phyloP scores from a whole-genome alignment of 2,113 vertebrate species.

The Pseudopipra pipra region DNA sequence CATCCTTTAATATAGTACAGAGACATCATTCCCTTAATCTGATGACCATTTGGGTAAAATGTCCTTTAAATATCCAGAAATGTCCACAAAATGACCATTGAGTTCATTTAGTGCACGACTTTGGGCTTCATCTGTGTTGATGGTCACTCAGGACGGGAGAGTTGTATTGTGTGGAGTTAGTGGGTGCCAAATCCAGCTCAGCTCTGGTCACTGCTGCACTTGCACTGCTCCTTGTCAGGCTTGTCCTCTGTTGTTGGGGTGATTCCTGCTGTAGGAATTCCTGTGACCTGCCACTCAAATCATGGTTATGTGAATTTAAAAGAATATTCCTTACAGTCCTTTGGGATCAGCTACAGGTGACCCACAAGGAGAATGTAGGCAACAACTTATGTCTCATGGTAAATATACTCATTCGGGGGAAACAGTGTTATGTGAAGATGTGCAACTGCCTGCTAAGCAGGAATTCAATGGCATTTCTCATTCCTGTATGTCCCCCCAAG shows the following conservation, averaged over 20 bases:
- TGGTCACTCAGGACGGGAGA: neutral
- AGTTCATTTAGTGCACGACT: neutral
- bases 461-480: neutral
- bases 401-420: neutral
- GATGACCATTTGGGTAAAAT: neutral
- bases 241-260: neutral
- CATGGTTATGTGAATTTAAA: neutral
- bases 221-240: neutral
- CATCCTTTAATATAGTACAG: neutral
- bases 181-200: neutral
- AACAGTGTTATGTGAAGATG: neutral
- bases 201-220: neutral
- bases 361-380: neutral
- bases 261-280: neutral
- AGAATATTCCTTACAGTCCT: neutral
- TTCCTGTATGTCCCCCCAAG: neutral
- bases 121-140: neutral
- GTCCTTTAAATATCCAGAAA: neutral
- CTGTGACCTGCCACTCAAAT: neutral
- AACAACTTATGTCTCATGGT: neutral
- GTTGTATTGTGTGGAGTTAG: neutral
- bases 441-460: neutral
- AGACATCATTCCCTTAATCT: neutral
- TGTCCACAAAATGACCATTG: neutral
- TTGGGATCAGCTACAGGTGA: neutral